phyloP scores from a whole-genome alignment of 2,113 vertebrate species.

The Hippocampus barbouri region DNA sequence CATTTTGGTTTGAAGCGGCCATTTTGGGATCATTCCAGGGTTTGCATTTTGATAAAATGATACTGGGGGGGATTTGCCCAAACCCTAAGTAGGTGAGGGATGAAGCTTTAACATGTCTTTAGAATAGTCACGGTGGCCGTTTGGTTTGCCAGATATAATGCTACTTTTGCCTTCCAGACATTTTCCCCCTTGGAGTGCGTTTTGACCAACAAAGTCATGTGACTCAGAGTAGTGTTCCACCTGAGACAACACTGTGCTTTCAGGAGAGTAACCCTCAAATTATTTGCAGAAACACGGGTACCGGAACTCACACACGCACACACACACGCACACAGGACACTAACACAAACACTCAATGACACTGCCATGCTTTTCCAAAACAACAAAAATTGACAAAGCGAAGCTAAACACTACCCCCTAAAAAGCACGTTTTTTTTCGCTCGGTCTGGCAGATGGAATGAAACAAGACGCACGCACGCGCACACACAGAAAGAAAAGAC shows the following conservation, averaged over 20 bases:
- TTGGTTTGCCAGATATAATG: not conserved
- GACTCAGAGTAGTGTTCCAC: conserved; percentile 33
- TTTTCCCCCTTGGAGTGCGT: not conserved
- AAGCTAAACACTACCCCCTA: conserved; percentile 32
- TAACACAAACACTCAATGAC: conserved; percentile 63
- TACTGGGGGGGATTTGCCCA: not conserved
- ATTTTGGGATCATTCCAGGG: not conserved
- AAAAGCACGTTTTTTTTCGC: conserved; percentile 7
- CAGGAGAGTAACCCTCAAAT: conserved; percentile 39
- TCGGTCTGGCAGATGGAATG: conserved; percentile 21
- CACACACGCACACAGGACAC: conserved; percentile 48
- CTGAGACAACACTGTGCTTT: conserved; percentile 72
- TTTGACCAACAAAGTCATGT: not conserved
- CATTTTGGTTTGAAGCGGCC: not conserved
- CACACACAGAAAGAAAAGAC: not conserved
- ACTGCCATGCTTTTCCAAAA: conserved; percentile 69
- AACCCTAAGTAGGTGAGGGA: not conserved
- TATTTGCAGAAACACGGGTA: conserved; percentile 59
- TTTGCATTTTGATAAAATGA: too few species aligned
- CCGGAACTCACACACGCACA: conserved; percentile 54
- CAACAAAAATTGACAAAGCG: conserved; percentile 42
- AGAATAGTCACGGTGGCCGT: not conserved
- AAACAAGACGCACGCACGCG: conserved; percentile 19
- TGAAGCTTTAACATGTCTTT: not conserved
- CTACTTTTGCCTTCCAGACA: not conserved